Evolutionary conservation across 2,113 vertebrate species (phyloP).

Genomic region (Oxygymnocypris stewartii): DNA sequence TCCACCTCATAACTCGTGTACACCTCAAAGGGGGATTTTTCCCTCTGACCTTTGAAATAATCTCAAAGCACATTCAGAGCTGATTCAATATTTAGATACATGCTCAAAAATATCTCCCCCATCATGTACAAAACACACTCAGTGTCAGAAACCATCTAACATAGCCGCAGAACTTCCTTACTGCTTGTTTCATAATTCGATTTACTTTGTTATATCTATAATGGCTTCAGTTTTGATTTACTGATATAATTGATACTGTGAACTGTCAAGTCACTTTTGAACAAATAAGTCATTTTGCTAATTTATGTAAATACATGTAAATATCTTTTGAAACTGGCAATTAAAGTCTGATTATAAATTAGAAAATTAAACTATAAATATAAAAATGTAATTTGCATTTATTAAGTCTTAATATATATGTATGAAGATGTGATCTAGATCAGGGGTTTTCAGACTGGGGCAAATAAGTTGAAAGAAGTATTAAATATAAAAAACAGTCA

Average conservation of each 20-base stretch:
- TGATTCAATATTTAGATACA: slow-evolving; percentile 20
- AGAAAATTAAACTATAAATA: not conserved
- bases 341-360: not conserved
- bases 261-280: not conserved
- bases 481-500: not conserved
- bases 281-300: not conserved
- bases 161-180: not conserved
- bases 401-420: not conserved
- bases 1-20: not conserved
- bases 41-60: not conserved
- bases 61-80: slow-evolving; percentile 6
- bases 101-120: not conserved
- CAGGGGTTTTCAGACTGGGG: not conserved
- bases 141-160: not conserved
- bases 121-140: not conserved
- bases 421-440: not conserved
- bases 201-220: not conserved
- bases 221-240: not conserved
- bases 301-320: not conserved
- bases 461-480: not conserved
- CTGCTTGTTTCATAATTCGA: not conserved
- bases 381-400: not conserved
- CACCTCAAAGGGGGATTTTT: not conserved
- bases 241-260: not conserved
- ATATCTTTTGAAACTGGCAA: not conserved